Evolutionary conservation across 2,113 vertebrate species (phyloP).

Genomic region (Tiliqua scincoides): DNA sequence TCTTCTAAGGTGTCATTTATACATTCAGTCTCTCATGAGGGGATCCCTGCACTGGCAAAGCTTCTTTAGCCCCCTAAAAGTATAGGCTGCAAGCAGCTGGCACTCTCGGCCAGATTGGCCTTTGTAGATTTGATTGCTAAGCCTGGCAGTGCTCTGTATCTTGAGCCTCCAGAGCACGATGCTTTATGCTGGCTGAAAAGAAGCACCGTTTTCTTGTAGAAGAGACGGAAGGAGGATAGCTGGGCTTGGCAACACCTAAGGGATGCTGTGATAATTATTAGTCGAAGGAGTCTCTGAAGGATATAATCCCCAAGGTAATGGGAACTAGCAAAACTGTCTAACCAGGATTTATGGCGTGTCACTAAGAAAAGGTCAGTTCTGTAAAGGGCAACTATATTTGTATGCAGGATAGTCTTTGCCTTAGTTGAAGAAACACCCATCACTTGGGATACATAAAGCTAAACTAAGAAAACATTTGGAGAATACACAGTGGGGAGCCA

Average conservation of each 20-base stretch:
- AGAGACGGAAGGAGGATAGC: slow-evolving; percentile 37
- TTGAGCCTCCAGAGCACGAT: slow-evolving; percentile 56
- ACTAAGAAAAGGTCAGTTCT: slow-evolving; percentile 40
- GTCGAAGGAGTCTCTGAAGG: slow-evolving; percentile 38
- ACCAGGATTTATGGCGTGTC: slow-evolving; percentile 50
- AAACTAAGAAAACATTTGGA: slow-evolving; percentile 18
- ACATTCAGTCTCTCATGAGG: slow-evolving; percentile 41
- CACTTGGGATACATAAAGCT: slow-evolving; percentile 12
- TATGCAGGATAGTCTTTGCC: neutral
- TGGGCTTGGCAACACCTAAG: slow-evolving; percentile 52
- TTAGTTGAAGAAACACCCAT: slow-evolving; percentile 13
- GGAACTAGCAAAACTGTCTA: slow-evolving; percentile 30
- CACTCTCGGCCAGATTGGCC: neutral
- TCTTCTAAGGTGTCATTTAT: slow-evolving; percentile 56
- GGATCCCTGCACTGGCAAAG: slow-evolving; percentile 44
- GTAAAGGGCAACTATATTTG: slow-evolving; percentile 7
- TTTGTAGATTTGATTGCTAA: slow-evolving; percentile 59
- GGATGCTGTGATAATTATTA: slow-evolving; percentile 37
- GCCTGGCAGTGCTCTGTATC: slow-evolving; percentile 51
- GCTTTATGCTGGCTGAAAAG: slow-evolving; percentile 14
- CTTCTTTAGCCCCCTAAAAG: slow-evolving; percentile 24
- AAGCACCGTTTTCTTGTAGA: slow-evolving; percentile 42
- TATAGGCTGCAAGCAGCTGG: slow-evolving; percentile 13
- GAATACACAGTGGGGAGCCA: slow-evolving; percentile 2
- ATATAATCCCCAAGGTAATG: slow-evolving; percentile 31